Percentiles rank a stretch among this genome's conserved stretches.
These are phyloP conservation scores for Pangasius sanitwongsei DNA, from an alignment of 2,797 vertebrate genomes.

Conservation along the genomic window DNA sequence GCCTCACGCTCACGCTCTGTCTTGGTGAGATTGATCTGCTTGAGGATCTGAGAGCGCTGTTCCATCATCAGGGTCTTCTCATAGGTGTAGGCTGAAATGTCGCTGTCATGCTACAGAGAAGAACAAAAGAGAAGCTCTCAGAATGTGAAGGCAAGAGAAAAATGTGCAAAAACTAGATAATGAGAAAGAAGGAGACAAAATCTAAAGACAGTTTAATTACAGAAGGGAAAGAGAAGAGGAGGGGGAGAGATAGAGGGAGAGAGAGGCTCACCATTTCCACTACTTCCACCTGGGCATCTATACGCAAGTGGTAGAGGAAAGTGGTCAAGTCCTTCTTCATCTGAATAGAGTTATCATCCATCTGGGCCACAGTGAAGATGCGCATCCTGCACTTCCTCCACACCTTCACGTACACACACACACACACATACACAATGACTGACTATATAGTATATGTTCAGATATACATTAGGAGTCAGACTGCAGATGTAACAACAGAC, in stretches of 20 bases:
- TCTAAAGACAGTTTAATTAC: not conserved
- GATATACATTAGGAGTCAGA: not conserved
- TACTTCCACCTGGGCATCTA: constrained; percentile 92
- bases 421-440: constrained; percentile 14
- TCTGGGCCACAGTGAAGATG: constrained; percentile 97
- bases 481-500: not conserved
- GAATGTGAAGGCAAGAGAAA: not conserved
- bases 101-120: constrained; percentile 86
- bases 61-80: constrained; percentile 98
- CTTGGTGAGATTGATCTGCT: constrained; percentile 97
- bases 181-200: not conserved
- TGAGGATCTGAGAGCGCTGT: constrained; percentile 95
- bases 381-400: constrained; percentile 99
- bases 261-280: constrained; percentile 90
- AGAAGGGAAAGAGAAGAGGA: not conserved
- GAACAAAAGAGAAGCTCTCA: constrained; percentile 4
- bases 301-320: constrained; percentile 95
- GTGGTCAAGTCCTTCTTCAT: constrained; percentile 98
- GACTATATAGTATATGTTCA: not conserved
- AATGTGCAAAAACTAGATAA: not conserved
- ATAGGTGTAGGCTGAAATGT: constrained; percentile 97
- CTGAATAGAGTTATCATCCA: constrained; percentile 99
- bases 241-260: not conserved
- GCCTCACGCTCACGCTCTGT: constrained; percentile 95
- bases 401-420: constrained; percentile 74